Base-by-base conservation (phyloP, 53 echinoderm and acorn worm genomes). In the Henricia sp. region DNA sequence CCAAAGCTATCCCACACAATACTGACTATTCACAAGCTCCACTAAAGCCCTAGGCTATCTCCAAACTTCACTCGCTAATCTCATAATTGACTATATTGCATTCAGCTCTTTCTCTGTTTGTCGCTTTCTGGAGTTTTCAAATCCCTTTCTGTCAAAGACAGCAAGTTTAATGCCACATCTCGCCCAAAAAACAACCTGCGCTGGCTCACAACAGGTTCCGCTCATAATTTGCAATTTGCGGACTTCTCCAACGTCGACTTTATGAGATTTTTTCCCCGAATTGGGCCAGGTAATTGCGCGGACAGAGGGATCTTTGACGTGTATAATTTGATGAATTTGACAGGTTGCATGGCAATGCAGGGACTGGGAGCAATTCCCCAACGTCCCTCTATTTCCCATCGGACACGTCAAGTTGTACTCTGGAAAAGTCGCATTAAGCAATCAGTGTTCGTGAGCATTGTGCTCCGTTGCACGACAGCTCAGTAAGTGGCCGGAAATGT, bases 321-420 rank as follows among this genome's bases (percentile, higher is more conserved):
- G 64, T 80, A 62, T 80, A 80, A 80, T 80, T 80, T 57, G 80
- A 80, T 80, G 80, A 62, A 46, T 80, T 48, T 80, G 80, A 80
- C 64, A 70, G 80, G 65, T 80, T 63, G 27, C 9, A 48, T 46
- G 63, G 80, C 64, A 57, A 62, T 19, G 63, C 6, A 19, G 48
- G 80, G 80, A 80, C 44, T 42, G 29, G 32, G 1, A 4, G 34
- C 46, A 32, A 62, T 44, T 80, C 80, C 63, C 80, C 14, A 29
- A 23, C 11, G 80, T 21, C 62, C 23, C 25, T 24, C 23, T 14
- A 80, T 21, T 20, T 64, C 80, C 80, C 80, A 21, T 46, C 25
- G 20, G 63, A 50, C 62, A 17, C 50, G 57, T 33, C 32, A 30
- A 46, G 63, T 48, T 44, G 80, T 80, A 80, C 80, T 64, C 64